phyloP scores from a whole-genome alignment of 2,888 invertebrate species.

The Oscheius sp. region DNA sequence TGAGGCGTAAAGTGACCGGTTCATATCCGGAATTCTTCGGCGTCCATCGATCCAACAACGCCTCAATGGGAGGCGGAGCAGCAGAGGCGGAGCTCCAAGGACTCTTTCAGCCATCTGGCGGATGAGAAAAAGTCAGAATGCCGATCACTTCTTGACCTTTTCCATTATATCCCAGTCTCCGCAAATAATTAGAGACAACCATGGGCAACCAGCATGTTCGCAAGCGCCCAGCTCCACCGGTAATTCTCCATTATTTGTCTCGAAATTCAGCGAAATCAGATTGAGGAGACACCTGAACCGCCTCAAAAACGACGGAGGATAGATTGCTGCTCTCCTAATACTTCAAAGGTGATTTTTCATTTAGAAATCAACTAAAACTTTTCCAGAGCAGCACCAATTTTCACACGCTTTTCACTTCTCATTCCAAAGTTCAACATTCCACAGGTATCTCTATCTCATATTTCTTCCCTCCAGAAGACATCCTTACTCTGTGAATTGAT shows the following conservation, averaged over 20 bases:
- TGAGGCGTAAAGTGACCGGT: not conserved
- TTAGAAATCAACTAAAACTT: not conserved
- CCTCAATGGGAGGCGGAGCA: not conserved
- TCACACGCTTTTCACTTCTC: not conserved
- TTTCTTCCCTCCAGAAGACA: not conserved
- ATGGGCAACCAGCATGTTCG: constrained; percentile 7
- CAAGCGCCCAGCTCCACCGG: not conserved
- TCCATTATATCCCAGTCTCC: not conserved
- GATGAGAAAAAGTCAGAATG: constrained; percentile 1
- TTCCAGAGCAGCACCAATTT: constrained; percentile 6
- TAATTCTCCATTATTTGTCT: not conserved
- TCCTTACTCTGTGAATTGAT: not conserved
- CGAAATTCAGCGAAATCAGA: no score
- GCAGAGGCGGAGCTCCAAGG: constrained; percentile 6
- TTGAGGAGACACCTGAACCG: constrained; percentile 4
- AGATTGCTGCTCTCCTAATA: constrained; percentile 10
- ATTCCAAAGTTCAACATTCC: not conserved
- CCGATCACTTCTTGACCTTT: constrained; percentile 49
- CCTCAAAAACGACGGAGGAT: not conserved
- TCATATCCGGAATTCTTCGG: not conserved
- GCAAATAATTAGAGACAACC: not conserved
- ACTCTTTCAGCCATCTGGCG: constrained; percentile 1
- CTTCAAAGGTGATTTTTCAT: not conserved
- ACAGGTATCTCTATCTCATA: not conserved
- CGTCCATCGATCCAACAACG: not conserved